Conservation (phyloP, 2,113 vertebrate genomes). For the Cariama cristata region DNA sequence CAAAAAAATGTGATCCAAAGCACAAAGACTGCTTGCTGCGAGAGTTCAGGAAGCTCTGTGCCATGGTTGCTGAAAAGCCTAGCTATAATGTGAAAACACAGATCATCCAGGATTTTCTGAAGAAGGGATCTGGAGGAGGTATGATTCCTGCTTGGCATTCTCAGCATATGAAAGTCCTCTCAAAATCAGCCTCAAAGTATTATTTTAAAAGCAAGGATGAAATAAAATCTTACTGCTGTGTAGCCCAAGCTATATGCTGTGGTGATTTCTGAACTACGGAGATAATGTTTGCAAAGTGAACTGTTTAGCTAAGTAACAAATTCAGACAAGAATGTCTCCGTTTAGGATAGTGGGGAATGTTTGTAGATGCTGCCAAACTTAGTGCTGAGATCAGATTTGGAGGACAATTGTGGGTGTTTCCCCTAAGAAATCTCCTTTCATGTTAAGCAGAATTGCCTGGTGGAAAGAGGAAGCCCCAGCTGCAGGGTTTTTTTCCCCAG, state of each 20-base stretch:
- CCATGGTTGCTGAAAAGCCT: conserved; percentile 89
- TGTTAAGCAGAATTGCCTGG: neutral
- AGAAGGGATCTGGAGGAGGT: conserved; percentile 91
- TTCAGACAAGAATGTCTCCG: neutral
- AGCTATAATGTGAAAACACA: conserved; percentile 96
- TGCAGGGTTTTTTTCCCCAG: neutral
- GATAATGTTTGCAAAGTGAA: neutral
- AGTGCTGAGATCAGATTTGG: neutral
- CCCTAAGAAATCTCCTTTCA: neutral
- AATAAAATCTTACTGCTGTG: neutral
- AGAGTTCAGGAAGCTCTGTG: conserved; percentile 95
- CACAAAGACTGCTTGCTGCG: conserved; percentile 94
- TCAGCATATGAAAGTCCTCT: neutral
- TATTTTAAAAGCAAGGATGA: neutral
- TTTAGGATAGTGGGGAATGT: too few relatives aligned
- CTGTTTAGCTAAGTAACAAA: neutral
- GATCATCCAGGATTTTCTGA: conserved; percentile 94
- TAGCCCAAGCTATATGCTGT: neutral
- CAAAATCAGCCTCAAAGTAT: neutral
- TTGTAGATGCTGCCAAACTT: neutral
- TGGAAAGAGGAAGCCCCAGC: neutral
- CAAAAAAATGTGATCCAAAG: conserved; percentile 82
- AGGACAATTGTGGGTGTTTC: neutral
- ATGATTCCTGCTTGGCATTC: neutral
- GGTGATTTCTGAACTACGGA: neutral